Evolutionary conservation across 1,140 invertebrate species (phyloP), one percentile per base, ranked within the genome.

Genomic region (Drosophila ananassae): DNA sequence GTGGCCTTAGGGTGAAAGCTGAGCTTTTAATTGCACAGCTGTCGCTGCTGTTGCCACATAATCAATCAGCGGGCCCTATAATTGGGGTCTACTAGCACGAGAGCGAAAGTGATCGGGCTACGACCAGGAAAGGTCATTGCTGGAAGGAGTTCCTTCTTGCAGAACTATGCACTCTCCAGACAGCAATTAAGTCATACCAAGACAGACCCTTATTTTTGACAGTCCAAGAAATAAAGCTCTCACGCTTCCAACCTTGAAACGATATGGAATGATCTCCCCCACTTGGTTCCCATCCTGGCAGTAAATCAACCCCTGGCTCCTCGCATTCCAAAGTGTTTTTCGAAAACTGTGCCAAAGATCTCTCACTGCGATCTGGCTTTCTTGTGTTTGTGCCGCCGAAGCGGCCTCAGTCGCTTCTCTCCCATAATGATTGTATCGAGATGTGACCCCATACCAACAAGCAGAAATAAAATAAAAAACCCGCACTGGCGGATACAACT

Each of bases 291-390:
- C 39, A 63, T 34, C 39, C 69, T 24, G 22, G 61, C 50, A 52
- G 32, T 56, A 75, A 53, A 66, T 75, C 72, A 75, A 74, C 72
- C 72, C 72, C 72, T 72, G 46, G 50, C 28, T 10, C 28, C 39
- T 22, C 28, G 61, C 72, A 75, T 75, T 74, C 72, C 72, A n/a
- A 75, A 58, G 72, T 75, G 72, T 75, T 66, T 74, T 52, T 22
- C 48, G 48, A 73, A 67, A 87, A 87, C 78, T 87, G 81, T 77
- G 81, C 73, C 81, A 84, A 69, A 69, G 62, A 61, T 80, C 62
- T 60, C 25, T 74, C 34, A 51, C 53, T 58, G 72, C 54, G 61
- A 76, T 76, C 73, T 60, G 22, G 4, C 10, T 10, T 34, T 34
- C 32, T 10, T 8, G n/a, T 13, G 41, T 24, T 34, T 30, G 5